A percentile compares a stretch with the other conserved stretches of the same genome.
These are phyloP conservation scores for Chesias legatella DNA, from an alignment of 2,888 invertebrate genomes.

Conservation along the genomic window DNA sequence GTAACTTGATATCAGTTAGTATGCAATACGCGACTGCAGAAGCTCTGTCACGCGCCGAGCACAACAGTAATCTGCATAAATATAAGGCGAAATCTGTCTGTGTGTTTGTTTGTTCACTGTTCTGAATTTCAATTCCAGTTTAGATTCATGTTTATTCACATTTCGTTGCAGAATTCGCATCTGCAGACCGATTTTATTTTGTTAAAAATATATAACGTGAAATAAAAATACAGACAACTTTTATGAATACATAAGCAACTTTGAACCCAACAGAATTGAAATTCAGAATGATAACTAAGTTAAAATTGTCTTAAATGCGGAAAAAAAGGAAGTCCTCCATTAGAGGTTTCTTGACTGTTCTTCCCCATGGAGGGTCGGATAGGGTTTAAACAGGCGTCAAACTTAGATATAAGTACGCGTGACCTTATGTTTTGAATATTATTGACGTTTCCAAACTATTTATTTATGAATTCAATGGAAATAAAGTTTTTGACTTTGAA, in stretches of 20 bases:
- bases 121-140: conserved; percentile 29
- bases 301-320: too few species aligned
- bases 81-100: conserved; percentile 36
- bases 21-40: conserved; percentile 21
- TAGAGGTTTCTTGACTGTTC: too few species aligned
- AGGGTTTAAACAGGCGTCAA: too few species aligned
- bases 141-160: conserved; percentile 15
- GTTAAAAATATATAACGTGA: neutral
- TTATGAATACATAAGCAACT: neutral
- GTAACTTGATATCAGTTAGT: conserved; percentile 12
- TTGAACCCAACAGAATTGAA: neutral
- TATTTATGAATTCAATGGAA: too few species aligned
- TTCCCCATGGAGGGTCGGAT: too few species aligned
- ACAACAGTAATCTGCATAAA: conserved; percentile 33
- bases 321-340: too few species aligned
- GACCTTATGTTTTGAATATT: too few species aligned
- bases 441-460: too few species aligned
- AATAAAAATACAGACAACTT: neutral
- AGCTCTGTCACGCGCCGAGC: conserved; percentile 22
- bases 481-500: too few species aligned
- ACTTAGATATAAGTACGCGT: too few species aligned
- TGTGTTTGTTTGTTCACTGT: conserved; percentile 23
- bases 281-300: conserved; percentile 14
- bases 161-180: conserved; percentile 6
- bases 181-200: conserved; percentile 3